These are phyloP conservation scores for Micronycteris hirsuta DNA, from an alignment of 2,113 vertebrate genomes.

Conservation along the genomic window DNA sequence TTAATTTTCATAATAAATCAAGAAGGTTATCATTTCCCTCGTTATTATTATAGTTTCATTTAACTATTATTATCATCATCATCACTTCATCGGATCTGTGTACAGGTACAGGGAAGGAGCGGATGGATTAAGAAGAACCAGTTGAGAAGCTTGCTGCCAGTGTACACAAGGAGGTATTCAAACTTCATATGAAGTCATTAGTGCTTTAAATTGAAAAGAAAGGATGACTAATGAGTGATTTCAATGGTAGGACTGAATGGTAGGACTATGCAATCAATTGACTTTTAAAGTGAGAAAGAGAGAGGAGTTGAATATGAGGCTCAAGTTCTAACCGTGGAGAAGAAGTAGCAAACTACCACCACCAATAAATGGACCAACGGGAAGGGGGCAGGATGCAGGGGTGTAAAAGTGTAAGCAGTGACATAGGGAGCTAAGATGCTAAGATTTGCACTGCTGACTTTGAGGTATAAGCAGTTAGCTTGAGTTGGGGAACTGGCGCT, in stretches of 20 bases:
- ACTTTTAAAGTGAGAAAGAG: background rate
- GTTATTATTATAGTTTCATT: background rate
- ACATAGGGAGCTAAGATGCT: background rate
- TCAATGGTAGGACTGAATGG: background rate
- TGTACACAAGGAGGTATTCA: background rate
- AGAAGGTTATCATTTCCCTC: background rate
- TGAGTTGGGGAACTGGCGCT: background rate
- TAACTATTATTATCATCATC: background rate
- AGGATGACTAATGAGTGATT: background rate
- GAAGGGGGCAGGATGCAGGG: rapidly evolving
- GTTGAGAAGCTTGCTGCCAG: background rate
- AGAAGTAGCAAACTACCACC: background rate
- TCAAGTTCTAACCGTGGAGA: background rate
- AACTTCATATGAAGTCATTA: background rate
- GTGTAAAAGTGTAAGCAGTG: background rate
- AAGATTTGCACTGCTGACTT: no score
- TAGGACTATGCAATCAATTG: background rate
- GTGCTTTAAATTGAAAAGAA: background rate
- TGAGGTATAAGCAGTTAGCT: background rate
- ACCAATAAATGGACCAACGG: background rate
- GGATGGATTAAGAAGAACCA: background rate
- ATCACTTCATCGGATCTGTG: background rate
- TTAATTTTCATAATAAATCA: background rate
- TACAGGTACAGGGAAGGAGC: background rate
- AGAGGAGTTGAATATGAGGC: background rate